Evolutionary conservation across 2,113 vertebrate genomes (phyloP).

Genomic region (Aptenodytes patagonicus): DNA sequence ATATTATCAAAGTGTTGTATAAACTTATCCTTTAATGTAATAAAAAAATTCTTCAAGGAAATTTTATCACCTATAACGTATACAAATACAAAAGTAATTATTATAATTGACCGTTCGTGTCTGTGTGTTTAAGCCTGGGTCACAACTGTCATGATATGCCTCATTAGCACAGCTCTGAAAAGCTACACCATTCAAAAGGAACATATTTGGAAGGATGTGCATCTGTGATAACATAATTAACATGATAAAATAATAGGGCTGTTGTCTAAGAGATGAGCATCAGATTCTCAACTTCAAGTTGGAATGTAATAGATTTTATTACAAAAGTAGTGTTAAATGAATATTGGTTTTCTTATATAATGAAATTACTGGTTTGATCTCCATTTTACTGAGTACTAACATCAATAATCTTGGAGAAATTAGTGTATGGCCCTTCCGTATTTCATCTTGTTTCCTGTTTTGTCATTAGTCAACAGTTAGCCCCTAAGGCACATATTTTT

Average conservation of each 20-base stretch:
- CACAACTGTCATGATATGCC: not conserved
- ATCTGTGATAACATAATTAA: not conserved
- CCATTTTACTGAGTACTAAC: not conserved
- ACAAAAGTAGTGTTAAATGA: not conserved
- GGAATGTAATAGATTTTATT: not conserved
- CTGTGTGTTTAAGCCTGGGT: not conserved
- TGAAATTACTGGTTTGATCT: not conserved
- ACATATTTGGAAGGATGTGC: not conserved
- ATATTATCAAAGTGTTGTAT: not conserved
- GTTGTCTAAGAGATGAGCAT: not conserved
- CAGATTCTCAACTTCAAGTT: not conserved
- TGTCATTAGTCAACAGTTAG: not conserved
- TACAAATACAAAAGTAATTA: not conserved
- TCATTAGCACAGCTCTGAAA: not conserved
- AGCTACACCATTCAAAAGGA: not conserved
- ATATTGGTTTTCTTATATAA: not conserved
- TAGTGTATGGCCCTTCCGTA: not conserved
- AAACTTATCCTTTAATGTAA: not conserved
- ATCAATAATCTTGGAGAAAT: not conserved
- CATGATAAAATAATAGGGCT: not conserved
- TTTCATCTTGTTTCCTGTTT: slow-evolving; percentile 2
- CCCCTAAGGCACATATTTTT: not conserved
- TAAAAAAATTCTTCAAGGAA: not conserved
- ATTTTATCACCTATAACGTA: not conserved
- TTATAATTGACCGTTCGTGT: not conserved